Conservation (phyloP, 1,140 invertebrate genomes). For the Gyrodactylus bullatarudis region DNA sequence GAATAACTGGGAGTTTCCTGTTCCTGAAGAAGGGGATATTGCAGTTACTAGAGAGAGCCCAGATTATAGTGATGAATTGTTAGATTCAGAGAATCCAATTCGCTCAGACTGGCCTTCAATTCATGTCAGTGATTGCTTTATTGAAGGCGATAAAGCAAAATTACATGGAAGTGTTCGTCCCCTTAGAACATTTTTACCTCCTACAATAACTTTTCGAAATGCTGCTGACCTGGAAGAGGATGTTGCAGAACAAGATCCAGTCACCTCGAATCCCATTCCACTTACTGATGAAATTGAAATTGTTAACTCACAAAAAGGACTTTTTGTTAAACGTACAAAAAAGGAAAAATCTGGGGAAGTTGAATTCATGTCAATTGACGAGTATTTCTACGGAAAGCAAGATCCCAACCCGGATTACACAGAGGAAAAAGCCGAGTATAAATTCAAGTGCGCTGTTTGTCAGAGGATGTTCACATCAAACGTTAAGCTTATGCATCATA, state of each 20-base stretch:
- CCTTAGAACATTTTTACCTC: not conserved
- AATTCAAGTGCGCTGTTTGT: not conserved
- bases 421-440: not conserved
- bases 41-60: not conserved
- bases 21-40: not conserved
- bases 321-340: not conserved
- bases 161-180: not conserved
- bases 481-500: not conserved
- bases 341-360: not conserved
- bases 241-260: not conserved
- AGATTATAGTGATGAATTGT: not conserved
- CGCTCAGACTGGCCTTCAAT: conserved; percentile 1
- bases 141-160: conserved; percentile 3
- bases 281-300: conserved; percentile 1
- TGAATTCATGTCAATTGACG: not conserved
- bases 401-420: not conserved
- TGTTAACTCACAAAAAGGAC: not conserved
- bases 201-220: not conserved
- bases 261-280: not conserved
- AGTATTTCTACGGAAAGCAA: not conserved
- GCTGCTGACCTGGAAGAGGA: conserved; percentile 1
- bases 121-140: not conserved
- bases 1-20: conserved; percentile 2
- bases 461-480: not conserved
- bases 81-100: conserved; percentile 1